phyloP scores from a whole-genome alignment of 2,888 invertebrate species.

The Leuctra nigra region DNA sequence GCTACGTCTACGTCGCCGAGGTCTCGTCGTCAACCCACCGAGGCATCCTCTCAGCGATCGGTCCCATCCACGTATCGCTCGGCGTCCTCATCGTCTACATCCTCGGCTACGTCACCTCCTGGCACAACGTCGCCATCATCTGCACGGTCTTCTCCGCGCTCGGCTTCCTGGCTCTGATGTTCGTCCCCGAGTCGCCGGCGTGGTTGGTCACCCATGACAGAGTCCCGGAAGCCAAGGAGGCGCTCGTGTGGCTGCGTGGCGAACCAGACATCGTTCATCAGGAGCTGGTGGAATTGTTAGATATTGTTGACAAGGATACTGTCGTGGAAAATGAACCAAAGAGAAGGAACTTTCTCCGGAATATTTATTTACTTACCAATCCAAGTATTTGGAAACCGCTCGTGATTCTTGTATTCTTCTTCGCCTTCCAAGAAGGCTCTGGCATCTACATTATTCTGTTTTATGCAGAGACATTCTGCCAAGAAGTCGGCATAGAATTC shows the following conservation, averaged over 20 bases:
- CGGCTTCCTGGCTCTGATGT: conserved; percentile 51
- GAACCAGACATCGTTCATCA: conserved; percentile 54
- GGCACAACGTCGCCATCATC: conserved; percentile 58
- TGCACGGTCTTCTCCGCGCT: conserved; percentile 53
- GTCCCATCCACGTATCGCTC: conserved; percentile 63
- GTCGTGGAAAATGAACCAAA: background rate
- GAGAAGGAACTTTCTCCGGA: background rate
- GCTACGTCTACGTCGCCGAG: conserved; percentile 62
- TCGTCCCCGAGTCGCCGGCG: conserved; percentile 62
- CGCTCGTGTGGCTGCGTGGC: conserved; percentile 58
- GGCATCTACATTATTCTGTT: conserved; percentile 67
- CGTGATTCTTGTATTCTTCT: conserved; percentile 55
- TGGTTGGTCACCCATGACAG: conserved; percentile 57
- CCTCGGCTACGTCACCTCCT: conserved; percentile 57
- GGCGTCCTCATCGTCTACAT: conserved; percentile 65
- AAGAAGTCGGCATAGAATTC: conserved; percentile 56
- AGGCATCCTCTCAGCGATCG: conserved; percentile 60
- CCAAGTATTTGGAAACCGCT: conserved; percentile 60
- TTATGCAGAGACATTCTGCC: conserved; percentile 64
- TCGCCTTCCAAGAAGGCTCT: conserved; percentile 63
- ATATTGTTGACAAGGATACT: conserved; percentile 6
- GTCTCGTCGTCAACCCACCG: conserved; percentile 60
- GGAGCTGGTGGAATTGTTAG: conserved; percentile 51
- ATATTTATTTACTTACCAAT: too few species aligned
- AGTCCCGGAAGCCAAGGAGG: conserved; percentile 48